Percentiles rank a stretch among this genome's conserved stretches.
phyloP scores from a whole-genome alignment of 2,797 vertebrate species.

The Sebastes taczanowskii region DNA sequence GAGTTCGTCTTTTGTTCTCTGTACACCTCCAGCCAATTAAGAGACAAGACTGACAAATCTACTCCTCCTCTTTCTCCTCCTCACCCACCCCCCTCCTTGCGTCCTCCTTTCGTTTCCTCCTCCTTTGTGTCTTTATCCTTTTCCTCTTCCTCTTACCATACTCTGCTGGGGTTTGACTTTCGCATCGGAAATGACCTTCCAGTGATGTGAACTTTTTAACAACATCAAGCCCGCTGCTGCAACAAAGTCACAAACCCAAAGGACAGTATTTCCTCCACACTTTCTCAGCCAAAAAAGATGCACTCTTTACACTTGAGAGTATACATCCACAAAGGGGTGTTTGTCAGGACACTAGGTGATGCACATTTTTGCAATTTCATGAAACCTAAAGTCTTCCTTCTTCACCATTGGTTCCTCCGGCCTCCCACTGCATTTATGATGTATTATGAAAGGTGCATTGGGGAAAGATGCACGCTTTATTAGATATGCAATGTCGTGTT shows the following conservation, averaged over 20 bases:
- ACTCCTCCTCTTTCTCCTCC: conserved; percentile 49
- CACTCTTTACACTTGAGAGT: conserved; percentile 21
- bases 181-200: conserved; percentile 67
- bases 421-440: not conserved
- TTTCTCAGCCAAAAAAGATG: conserved; percentile 25
- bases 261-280: conserved; percentile 19
- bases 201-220: conserved; percentile 69
- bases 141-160: conserved; percentile 35
- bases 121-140: conserved; percentile 24
- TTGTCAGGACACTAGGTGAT: not conserved
- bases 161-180: conserved; percentile 55
- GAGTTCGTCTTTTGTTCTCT: conserved; percentile 73
- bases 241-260: conserved; percentile 59
- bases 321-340: not conserved
- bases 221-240: conserved; percentile 49
- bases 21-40: conserved; percentile 77
- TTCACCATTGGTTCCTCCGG: not conserved
- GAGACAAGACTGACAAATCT: conserved; percentile 78
- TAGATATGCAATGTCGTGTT: not conserved
- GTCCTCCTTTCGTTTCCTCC: conserved; percentile 36
- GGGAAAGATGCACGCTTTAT: conserved; percentile 17
- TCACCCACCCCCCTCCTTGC: conserved; percentile 24
- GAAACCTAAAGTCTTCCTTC: conserved; percentile 12
- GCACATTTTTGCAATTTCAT: conserved; percentile 30
- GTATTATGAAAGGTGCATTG: not conserved